Base-by-base conservation (phyloP, 2,888 invertebrate species). In the Cerceris rybyensis region DNA sequence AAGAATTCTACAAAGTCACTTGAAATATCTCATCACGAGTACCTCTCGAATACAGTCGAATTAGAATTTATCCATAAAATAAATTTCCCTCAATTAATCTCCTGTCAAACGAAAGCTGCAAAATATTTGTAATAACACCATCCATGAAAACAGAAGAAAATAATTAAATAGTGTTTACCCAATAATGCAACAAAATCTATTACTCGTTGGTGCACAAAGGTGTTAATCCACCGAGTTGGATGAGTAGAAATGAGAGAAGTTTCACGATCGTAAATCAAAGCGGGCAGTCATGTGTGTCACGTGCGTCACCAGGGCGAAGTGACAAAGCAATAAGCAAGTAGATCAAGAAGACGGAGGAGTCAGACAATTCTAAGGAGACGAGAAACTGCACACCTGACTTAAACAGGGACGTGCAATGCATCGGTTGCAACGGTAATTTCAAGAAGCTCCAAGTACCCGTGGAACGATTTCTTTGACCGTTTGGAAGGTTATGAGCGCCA, bases 381-480 rank as follows among this genome's bases (percentile, higher is more conserved):
- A 7, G n/a, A n/a, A 6, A 5, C 13, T 50, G n/a, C 11, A 50
- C 50, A 11, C 11, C n/a, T 50, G 13, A n/a, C 11, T 16, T 39
- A 42, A 61, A 14, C 43, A 13, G 42, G 54, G 54, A 50, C 42
- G 16, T 17, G 59, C 49, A 50, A 46, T 14, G 55, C 49, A 55
- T 55, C 17, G 46, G 61, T 58, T 59, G 64, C 64, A 52, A 41
- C 58, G 58, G 61, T 39, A 39, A 14, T 17, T 61, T 50, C 16
- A 50, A 16, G 66, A 54, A 50, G 7, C 67, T 57, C 54, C 14
- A 14, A 42, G 28, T 41, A 52, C 52, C 14, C 14, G 54, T 11
- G 54, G 59, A 64, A 43, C 54, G 64, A 68, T 76, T 76, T 76
- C 73, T 73, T 68, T 73, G 64, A 68, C 28, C 57, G 46, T n/a